These are phyloP conservation scores for Sylvilagus floridanus DNA, from an alignment of 2,797 vertebrate genomes.

Conservation along the genomic window DNA sequence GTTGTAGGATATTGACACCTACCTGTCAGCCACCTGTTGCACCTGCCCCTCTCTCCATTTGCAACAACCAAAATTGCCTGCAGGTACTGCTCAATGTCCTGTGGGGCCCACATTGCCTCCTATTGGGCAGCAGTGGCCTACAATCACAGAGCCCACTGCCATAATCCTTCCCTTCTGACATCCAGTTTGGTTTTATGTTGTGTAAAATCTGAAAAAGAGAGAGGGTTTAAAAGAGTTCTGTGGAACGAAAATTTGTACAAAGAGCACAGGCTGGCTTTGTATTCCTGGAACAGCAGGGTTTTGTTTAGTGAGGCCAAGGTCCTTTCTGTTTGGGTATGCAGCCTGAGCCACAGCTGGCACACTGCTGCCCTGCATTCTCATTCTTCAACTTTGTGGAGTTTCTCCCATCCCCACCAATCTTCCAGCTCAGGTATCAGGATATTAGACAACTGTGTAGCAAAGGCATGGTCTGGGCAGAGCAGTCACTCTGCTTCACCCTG, in stretches of 20 bases:
- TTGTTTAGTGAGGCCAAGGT: not conserved
- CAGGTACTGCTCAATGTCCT: not conserved
- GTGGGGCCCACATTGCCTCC: not conserved
- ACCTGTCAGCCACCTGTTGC: not conserved
- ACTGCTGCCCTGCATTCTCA: no score
- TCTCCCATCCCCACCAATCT: not conserved
- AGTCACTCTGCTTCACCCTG: not conserved
- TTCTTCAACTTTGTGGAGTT: not conserved
- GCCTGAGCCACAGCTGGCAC: not conserved
- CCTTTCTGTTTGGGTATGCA: not conserved
- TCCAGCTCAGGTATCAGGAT: not conserved
- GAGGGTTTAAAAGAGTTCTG: not conserved
- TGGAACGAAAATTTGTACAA: not conserved
- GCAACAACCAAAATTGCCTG: not conserved
- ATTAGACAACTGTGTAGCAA: not conserved
- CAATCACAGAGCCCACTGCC: not conserved
- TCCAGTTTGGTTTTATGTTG: not conserved
- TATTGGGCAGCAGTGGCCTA: not conserved
- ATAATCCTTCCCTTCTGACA: not conserved
- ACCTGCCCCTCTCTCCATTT: not conserved
- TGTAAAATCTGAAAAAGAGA: not conserved
- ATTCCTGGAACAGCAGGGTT: not conserved
- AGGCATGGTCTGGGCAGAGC: not conserved
- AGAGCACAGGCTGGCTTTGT: not conserved
- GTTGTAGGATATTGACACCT: not conserved